These are phyloP conservation scores for Tichodroma muraria DNA, from an alignment of 2,113 vertebrate genomes.

Conservation along the genomic window DNA sequence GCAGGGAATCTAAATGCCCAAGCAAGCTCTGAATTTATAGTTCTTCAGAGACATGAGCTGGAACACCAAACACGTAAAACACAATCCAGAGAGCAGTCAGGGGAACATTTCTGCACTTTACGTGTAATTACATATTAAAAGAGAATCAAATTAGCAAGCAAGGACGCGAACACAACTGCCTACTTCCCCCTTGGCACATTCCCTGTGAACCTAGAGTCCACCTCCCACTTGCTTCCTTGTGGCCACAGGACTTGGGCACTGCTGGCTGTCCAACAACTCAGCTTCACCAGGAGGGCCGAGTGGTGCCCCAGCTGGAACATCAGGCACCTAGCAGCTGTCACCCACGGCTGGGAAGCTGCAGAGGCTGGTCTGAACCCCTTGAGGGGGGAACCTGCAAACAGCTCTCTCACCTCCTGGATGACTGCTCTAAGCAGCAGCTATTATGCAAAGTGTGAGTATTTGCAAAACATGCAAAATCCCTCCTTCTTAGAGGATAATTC, in stretches of 20 bases:
- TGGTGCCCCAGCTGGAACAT: background rate
- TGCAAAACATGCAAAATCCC: slow-evolving; percentile 47
- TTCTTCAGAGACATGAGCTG: background rate
- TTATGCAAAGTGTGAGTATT: slow-evolving; percentile 14
- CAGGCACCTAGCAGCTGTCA: background rate
- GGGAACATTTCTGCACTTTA: background rate
- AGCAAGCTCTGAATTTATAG: background rate
- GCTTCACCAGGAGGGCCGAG: background rate
- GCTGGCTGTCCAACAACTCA: background rate
- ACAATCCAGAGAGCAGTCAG: background rate
- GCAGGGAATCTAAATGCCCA: background rate
- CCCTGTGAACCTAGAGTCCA: background rate
- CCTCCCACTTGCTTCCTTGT: background rate
- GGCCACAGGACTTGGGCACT: background rate
- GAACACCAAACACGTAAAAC: background rate
- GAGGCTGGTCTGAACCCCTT: background rate
- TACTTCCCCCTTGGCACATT: background rate
- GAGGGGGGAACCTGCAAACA: background rate
- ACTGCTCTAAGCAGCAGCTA: background rate
- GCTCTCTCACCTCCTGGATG: background rate
- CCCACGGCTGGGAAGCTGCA: background rate
- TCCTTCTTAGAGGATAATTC: background rate
- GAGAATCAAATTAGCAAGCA: background rate
- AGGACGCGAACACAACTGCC: background rate
- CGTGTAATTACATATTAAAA: background rate